Evolutionary conservation across 2,888 invertebrate species (phyloP).

Genomic region (Dorcus parallelipipedus): DNA sequence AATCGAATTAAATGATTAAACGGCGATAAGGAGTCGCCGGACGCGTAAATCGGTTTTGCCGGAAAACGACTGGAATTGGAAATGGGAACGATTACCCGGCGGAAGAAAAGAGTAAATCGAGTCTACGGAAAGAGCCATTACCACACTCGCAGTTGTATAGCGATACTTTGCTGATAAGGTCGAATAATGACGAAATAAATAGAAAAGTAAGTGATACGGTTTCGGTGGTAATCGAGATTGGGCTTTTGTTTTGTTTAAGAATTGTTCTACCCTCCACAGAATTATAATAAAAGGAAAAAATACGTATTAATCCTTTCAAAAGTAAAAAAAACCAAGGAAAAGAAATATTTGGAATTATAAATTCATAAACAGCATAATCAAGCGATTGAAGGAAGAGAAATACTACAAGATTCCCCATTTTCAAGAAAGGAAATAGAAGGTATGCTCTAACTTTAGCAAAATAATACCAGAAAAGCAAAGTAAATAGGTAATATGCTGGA

Average conservation of each 20-base stretch:
- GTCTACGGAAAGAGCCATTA: slow-evolving; percentile 33
- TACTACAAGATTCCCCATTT: too few species aligned
- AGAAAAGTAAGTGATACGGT: slow-evolving; percentile 12
- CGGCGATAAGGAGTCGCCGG: slow-evolving; percentile 28
- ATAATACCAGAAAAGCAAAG: too few species aligned
- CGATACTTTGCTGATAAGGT: slow-evolving; percentile 8
- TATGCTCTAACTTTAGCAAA: too few species aligned
- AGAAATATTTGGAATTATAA: too few species aligned
- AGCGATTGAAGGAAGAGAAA: too few species aligned
- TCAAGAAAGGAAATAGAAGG: too few species aligned
- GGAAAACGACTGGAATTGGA: slow-evolving; percentile 46
- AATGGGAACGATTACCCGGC: slow-evolving; percentile 43
- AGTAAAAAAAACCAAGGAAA: too few species aligned
- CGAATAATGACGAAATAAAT: slow-evolving; percentile 15
- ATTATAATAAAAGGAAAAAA: slow-evolving; percentile 6
- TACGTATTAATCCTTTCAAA: too few species aligned
- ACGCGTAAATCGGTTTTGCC: slow-evolving; percentile 43
- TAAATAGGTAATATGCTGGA: too few species aligned
- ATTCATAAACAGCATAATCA: too few species aligned
- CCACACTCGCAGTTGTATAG: slow-evolving; percentile 15
- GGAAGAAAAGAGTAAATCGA: slow-evolving; percentile 42
- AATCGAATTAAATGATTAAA: background rate
- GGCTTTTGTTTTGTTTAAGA: too few species aligned
- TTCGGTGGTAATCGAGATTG: too few species aligned
- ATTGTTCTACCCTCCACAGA: background rate